These are phyloP conservation scores for Drosophila cracens DNA, from an alignment of 2,888 invertebrate genomes.

Conservation along the genomic window DNA sequence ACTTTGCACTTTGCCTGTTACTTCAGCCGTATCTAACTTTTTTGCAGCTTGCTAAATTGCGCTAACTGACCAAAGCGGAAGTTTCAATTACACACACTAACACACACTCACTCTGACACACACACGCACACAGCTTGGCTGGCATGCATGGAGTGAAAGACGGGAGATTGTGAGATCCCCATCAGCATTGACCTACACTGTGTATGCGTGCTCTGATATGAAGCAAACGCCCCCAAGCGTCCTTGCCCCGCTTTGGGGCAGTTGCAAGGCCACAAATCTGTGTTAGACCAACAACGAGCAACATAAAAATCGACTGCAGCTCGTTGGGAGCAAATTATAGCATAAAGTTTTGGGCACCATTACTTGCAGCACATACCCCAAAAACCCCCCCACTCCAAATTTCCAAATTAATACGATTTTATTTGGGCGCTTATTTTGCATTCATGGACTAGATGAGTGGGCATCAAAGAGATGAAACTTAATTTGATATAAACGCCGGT, in stretches of 20 bases:
- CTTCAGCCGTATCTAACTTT: conserved; percentile 77
- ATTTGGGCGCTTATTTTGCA: conserved; percentile 52
- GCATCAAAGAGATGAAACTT: conserved; percentile 28
- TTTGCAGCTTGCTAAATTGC: conserved; percentile 80
- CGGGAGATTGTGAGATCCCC: conserved; percentile 9
- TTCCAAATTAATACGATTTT: conserved; percentile 59
- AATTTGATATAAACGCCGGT: conserved; percentile 43
- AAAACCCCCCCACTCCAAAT: background rate
- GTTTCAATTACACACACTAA: conserved; percentile 69
- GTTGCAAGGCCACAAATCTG: conserved; percentile 76
- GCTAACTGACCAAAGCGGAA: conserved; percentile 81
- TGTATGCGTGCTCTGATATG: conserved; percentile 71
- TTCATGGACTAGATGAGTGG: conserved; percentile 35
- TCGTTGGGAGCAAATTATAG: conserved; percentile 67
- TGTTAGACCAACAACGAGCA: conserved; percentile 51
- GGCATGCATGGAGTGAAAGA: conserved; percentile 30
- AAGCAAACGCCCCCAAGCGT: conserved; percentile 63
- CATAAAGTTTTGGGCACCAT: conserved; percentile 71
- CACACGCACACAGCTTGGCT: conserved; percentile 2
- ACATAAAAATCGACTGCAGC: conserved; percentile 18
- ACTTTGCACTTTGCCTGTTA: conserved; percentile 79
- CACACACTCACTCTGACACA: background rate
- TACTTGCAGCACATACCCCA: conserved; percentile 60
- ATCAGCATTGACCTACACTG: conserved; percentile 75
- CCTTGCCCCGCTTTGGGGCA: conserved; percentile 40